Evolutionary conservation across 2,113 vertebrate species (phyloP).

Genomic region (Actenoides hombroni): DNA sequence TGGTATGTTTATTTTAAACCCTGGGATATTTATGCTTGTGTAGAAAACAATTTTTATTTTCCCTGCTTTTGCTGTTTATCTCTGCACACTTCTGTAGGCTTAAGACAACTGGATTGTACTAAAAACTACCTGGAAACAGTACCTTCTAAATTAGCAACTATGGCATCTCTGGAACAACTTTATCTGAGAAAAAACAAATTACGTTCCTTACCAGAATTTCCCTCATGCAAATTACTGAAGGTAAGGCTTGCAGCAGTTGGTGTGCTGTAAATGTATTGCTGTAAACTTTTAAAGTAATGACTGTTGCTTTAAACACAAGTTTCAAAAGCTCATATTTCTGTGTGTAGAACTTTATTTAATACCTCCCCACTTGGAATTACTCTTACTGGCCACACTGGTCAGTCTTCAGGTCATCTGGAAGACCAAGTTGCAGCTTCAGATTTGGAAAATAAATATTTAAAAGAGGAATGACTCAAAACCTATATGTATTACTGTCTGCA

Average conservation of each 20-base stretch:
- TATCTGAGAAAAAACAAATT: conserved; percentile 91
- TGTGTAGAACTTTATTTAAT: not conserved
- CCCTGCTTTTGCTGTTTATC: not conserved
- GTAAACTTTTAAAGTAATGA: not conserved
- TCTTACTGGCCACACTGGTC: not conserved
- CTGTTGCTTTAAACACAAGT: not conserved
- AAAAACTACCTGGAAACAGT: conserved; percentile 87
- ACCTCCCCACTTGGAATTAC: not conserved
- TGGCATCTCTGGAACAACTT: conserved; percentile 89
- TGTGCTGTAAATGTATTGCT: not conserved
- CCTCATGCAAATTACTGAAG: conserved; percentile 82
- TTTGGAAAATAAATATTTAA: not conserved
- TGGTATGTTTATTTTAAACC: not conserved
- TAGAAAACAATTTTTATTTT: not conserved
- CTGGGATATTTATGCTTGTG: not conserved
- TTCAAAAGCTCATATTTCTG: not conserved
- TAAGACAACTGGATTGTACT: conserved; percentile 90
- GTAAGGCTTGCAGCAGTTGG: conserved; percentile 60
- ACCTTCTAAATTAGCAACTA: conserved; percentile 80
- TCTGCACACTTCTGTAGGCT: conserved; percentile 64
- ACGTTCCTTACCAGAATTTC: conserved; percentile 79
- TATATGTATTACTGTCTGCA: not conserved
- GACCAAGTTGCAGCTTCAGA: not conserved
- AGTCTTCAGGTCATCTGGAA: not conserved
- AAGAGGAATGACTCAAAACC: not conserved